A percentile compares a stretch with the other conserved stretches of the same genome.
Conservation (phyloP, 2,113 vertebrate species). For the Phocoena phocoena region DNA sequence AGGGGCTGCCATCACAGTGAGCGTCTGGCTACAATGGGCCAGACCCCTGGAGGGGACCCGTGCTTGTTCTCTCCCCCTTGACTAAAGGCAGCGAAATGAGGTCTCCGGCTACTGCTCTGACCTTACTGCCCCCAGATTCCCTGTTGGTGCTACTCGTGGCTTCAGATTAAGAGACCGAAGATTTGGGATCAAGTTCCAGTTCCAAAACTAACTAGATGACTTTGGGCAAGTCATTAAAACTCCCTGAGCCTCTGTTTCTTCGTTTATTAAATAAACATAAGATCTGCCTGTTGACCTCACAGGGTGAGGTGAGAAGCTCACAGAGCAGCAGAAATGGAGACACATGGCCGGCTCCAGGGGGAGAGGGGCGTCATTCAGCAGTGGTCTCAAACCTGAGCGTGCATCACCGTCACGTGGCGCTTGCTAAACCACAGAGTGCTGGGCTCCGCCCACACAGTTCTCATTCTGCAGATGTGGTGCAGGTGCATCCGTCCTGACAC, state of each 20-base stretch:
- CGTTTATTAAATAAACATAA: not conserved
- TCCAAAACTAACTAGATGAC: not conserved
- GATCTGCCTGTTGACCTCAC: not conserved
- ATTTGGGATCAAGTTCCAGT: not conserved
- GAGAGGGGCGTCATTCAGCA: not conserved
- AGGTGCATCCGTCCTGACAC: not conserved
- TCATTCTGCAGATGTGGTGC: no score
- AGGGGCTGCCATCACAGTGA: not conserved
- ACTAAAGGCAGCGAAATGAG: not conserved
- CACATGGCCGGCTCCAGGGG: not conserved
- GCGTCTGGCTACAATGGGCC: fast-evolving
- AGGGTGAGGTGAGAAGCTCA: not conserved
- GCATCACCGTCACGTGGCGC: fast-evolving
- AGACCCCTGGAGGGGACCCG: not conserved
- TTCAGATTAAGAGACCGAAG: not conserved
- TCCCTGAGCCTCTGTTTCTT: not conserved
- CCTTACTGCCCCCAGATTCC: not conserved
- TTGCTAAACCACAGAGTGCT: not conserved
- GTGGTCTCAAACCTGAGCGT: not conserved
- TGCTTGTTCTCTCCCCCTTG: not conserved
- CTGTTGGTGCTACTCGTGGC: not conserved
- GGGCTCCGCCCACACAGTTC: not conserved
- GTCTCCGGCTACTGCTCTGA: not conserved
- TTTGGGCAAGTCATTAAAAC: not conserved
- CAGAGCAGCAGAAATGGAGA: not conserved